Base-by-base conservation (phyloP, 2,888 invertebrate species). In the Cataglyphis altisquamis region DNA sequence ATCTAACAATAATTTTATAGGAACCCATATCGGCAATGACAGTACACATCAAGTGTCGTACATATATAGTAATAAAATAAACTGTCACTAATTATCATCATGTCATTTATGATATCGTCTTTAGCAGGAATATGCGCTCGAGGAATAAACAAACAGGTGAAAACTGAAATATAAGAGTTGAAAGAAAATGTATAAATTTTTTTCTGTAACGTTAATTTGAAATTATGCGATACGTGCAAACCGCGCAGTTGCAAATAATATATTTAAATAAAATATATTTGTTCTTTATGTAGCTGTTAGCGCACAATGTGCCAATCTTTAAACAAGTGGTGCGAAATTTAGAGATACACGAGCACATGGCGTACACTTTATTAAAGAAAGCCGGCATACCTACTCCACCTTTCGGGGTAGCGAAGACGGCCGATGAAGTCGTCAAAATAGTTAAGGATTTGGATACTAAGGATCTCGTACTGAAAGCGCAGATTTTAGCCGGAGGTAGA, bases 321-420 rank as follows among this genome's bases (percentile, higher is more conserved):
- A 94, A 78, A 39, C 85, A 89, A 82, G 75, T 88, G 45, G 95
- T 96, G 64, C 96, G 98, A 84, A 96, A 97, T 93, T 95, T 99
- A 84, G 98, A 98, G 94, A 97, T 99, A 12, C 99, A 99, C 95
- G 99, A 99, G 95, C 97, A 98, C 95, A 96, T 98, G 75, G 98
- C 98, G 91, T 98, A 98, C 95, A 97, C 97, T 0, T 95, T 99
- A 39, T 95, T 99, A 4, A 96, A 97, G 91, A 97, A 97, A 91
- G 97, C 96, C 91, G 97, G 97, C 70, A 98, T 99, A 90, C 97
- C 97, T 12, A 98, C 98, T 18, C 99, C 99, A 1, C 97, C 97
- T 2, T 99, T 98, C 95, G 97, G 97, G 87, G 97, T 99, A 32
- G 98, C 98, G 52, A 97, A 96, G 93, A 97, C 97, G 66, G 96